Evolutionary conservation across 2,797 vertebrate genomes (phyloP).

Genomic region (Pachyuromys duprasi): DNA sequence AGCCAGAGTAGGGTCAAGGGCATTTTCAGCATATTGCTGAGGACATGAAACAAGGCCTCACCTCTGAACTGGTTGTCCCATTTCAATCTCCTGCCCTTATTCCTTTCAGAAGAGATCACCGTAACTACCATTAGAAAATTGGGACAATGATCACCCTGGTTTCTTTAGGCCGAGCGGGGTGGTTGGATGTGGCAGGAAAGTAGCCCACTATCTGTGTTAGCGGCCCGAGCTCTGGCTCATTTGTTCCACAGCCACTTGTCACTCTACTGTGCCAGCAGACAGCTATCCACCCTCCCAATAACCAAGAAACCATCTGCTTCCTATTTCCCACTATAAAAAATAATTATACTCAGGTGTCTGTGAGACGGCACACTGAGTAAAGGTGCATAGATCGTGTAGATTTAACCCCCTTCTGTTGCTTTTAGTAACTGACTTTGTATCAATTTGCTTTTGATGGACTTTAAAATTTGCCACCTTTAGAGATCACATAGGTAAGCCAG

Average conservation of each 20-base stretch:
- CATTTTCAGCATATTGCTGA: background rate
- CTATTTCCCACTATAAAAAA: background rate
- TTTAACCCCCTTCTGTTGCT: background rate
- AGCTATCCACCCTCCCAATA: background rate
- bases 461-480: background rate
- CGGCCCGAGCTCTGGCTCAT: background rate
- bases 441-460: background rate
- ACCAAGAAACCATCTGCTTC: background rate
- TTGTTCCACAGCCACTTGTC: background rate
- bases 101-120: background rate
- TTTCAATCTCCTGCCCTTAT: background rate
- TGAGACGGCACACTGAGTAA: background rate
- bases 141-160: background rate
- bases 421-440: background rate
- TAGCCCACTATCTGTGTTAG: background rate
- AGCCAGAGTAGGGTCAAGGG: too few species aligned
- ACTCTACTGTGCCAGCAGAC: background rate
- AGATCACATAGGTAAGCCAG: background rate
- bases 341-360: background rate
- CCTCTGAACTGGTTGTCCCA: background rate
- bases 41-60: background rate
- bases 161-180: background rate
- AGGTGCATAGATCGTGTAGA: background rate
- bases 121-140: background rate
- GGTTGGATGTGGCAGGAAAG: background rate